These are phyloP conservation scores for Tiliacea aurago DNA, from an alignment of 2,888 invertebrate species.

Conservation along the genomic window DNA sequence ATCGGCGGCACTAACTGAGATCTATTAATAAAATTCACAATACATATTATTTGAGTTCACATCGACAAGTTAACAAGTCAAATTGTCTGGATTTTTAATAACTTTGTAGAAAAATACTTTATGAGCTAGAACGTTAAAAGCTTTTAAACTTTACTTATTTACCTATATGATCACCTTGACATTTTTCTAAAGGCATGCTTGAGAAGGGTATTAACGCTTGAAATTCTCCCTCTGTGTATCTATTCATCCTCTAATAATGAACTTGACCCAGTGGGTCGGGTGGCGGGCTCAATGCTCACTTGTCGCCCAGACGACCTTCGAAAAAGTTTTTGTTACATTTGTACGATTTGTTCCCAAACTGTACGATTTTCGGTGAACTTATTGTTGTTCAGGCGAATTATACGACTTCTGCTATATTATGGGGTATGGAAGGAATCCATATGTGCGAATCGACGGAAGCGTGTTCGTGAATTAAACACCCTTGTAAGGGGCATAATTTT, in stretches of 20 bases:
- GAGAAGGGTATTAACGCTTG: constrained; percentile 45
- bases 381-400: constrained; percentile 8
- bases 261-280: constrained; percentile 81
- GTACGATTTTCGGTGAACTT: constrained; percentile 21
- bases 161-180: constrained; percentile 18
- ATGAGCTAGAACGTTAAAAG: constrained; percentile 4
- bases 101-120: not conserved
- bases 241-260: constrained; percentile 79
- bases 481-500: not conserved
- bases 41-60: not conserved
- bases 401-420: not conserved
- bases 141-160: constrained; percentile 25
- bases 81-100: constrained; percentile 2
- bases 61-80: constrained; percentile 1
- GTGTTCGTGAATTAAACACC: not conserved
- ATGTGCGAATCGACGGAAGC: not conserved
- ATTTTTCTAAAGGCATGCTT: constrained; percentile 39
- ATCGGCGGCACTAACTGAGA: no score
- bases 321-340: constrained; percentile 74
- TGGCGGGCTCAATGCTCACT: constrained; percentile 67
- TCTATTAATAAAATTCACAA: not conserved
- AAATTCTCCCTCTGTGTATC: constrained; percentile 59
- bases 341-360: constrained; percentile 54
- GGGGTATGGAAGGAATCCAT: no score
- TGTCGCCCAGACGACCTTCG: constrained; percentile 75